Evolutionary conservation across 2,113 vertebrate genomes (phyloP), one percentile per base, ranked within the genome.

Genomic region (Atrichornis clamosus): DNA sequence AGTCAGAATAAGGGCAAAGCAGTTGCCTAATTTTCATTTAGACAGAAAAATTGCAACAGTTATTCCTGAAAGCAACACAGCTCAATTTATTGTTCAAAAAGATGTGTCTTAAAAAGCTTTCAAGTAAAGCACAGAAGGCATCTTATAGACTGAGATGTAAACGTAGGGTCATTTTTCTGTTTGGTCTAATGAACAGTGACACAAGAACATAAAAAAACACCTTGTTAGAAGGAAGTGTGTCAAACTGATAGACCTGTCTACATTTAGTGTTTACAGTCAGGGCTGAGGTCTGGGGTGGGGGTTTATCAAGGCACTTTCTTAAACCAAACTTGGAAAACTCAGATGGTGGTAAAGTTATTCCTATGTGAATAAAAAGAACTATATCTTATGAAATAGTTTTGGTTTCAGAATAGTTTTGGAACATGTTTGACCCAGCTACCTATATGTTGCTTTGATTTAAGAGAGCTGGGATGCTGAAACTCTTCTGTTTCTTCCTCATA

Each of bases 1-100:
- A 94, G 41, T 60, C 77, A 84, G 35, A 92, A 27, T 64, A 90
- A 72, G 52, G 85, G 52, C 68, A 95, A 72, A 30, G n/a, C 47
- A 52, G 49, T 83, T 90, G 27, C 28, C 47, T 52, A 13, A 26
- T 83, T 95, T 58, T 95, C 27, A 56, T 75, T 90, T 86, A 74
- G 79, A 69, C 59, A 80, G 56, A 76, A 90, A 84, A 92, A 69
- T 68, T 56, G 42, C 35, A 62, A 32, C 53, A 56, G 6, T 83
- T 94, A 64, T 26, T 76, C 62, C 63, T 85, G 82, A 82, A 87
- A 93, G 65, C 59, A 62, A 3, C 37, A 50, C 20, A 59, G 35
- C 32, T 90, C 2, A 0, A 65, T 92, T 69, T 88, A 15, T 70
- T 88, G 42, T 75, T 92, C 76, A 67, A n/a, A 76, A 55, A 84